Evolutionary conservation across 2,113 vertebrate genomes (phyloP).

Genomic region (Paratilapia polleni): DNA sequence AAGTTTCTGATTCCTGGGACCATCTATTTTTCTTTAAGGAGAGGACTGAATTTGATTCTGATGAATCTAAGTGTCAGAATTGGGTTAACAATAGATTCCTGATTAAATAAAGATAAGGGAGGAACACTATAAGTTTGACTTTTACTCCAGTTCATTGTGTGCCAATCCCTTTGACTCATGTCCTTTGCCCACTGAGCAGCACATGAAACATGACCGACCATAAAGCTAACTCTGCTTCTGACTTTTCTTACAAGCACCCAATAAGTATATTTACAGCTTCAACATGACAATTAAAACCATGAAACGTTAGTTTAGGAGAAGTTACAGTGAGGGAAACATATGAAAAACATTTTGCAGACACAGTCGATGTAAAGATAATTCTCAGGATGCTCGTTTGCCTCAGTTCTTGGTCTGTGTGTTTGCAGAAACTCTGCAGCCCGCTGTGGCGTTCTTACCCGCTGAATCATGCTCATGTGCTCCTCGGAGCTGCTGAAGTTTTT

Average conservation of each 20-base stretch:
- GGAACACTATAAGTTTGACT: not conserved
- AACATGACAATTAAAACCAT: not conserved
- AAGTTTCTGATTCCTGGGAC: too few relatives aligned
- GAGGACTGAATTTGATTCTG: not conserved
- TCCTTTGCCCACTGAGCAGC: too few relatives aligned
- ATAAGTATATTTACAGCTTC: not conserved
- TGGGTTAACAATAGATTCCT: not conserved
- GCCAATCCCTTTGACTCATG: not conserved
- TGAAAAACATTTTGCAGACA: not conserved
- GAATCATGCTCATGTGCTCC: slow-evolving; percentile 87
- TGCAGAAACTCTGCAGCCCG: too few relatives aligned
- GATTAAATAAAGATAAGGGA: not conserved
- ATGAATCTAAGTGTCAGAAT: too few relatives aligned
- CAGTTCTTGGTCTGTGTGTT: too few relatives aligned
- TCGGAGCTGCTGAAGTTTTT: slow-evolving; percentile 90
- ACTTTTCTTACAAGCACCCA: not conserved
- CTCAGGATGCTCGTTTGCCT: too few relatives aligned
- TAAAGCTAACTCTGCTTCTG: not conserved
- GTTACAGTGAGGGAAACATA: not conserved
- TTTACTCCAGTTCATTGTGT: not conserved
- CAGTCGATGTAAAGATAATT: not conserved
- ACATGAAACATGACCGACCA: not conserved
- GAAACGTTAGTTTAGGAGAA: not conserved
- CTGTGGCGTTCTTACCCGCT: slow-evolving; percentile 73
- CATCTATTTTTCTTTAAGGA: too few relatives aligned